Percentiles rank a stretch among this genome's conserved stretches.
phyloP scores from a whole-genome alignment of 2,113 vertebrate genomes.

The Bostrychus sinensis region DNA sequence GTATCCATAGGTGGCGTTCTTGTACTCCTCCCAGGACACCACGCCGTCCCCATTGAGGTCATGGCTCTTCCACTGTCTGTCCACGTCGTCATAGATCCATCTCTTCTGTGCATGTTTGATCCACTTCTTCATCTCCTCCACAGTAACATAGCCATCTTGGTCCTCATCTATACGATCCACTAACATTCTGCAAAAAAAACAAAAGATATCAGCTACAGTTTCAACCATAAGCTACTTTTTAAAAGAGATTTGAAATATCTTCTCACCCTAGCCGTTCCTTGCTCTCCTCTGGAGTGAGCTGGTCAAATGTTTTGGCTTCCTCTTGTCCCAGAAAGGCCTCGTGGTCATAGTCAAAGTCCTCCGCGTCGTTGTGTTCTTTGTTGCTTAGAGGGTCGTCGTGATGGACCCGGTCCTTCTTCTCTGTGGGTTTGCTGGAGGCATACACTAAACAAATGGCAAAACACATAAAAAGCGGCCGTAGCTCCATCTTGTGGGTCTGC shows the following conservation, averaged over 20 bases:
- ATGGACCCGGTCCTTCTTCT: conserved; percentile 92
- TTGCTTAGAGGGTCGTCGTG: conserved; percentile 90
- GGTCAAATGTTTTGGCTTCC: conserved; percentile 95
- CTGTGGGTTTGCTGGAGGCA: conserved; percentile 89
- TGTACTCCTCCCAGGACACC: conserved; percentile 97
- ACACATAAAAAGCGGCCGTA: conserved; percentile 83
- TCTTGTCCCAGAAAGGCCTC: conserved; percentile 96
- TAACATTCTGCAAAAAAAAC: conserved; percentile 84
- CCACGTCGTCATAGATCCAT: conserved; percentile 97
- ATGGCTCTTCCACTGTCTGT: conserved; percentile 95
- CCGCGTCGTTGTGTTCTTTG: conserved; percentile 86
- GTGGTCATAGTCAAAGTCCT: conserved; percentile 97
- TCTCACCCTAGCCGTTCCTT: conserved; percentile 94
- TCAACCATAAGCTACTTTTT: too few species aligned
- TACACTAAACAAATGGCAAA: conserved; percentile 85
- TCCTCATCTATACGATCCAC: conserved; percentile 94
- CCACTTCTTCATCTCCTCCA: conserved; percentile 94
- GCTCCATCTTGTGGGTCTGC: conserved; percentile 75
- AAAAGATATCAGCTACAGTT: too few species aligned
- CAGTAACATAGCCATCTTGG: conserved; percentile 91
- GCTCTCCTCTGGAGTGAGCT: conserved; percentile 97
- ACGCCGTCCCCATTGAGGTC: conserved; percentile 92
- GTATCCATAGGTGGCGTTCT: conserved; percentile 97
- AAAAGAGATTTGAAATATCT: conserved; percentile 28
- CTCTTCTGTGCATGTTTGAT: conserved; percentile 96